These are phyloP conservation scores for Hydrotaea cyrtoneurina DNA, from an alignment of 2,888 invertebrate genomes.

Conservation along the genomic window DNA sequence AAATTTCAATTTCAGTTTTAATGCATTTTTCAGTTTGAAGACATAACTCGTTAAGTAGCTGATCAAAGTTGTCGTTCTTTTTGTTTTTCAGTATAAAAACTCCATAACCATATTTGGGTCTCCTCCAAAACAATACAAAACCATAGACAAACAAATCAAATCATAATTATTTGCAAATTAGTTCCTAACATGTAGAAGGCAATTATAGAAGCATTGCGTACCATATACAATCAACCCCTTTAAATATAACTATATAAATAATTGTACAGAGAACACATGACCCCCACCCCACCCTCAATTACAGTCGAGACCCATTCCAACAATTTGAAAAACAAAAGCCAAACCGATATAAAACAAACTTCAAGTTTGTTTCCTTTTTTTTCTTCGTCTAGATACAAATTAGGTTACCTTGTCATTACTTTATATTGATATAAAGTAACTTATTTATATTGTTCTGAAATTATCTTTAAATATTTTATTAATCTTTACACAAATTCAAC, in stretches of 20 bases:
- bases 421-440: constrained; percentile 38
- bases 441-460: background rate
- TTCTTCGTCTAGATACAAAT: too few species aligned
- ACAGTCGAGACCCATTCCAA: background rate
- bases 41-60: background rate
- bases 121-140: background rate
- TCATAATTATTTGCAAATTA: background rate
- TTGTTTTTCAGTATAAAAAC: background rate
- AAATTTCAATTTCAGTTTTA: background rate
- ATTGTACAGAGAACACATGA: background rate
- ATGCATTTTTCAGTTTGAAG: background rate
- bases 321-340: background rate
- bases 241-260: background rate
- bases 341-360: background rate
- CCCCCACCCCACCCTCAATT: background rate
- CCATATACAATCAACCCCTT: background rate
- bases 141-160: constrained; percentile 3
- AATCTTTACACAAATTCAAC: constrained; percentile 15
- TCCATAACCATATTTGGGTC: constrained; percentile 22
- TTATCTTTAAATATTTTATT: constrained; percentile 17
- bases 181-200: background rate
- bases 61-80: background rate
- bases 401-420: constrained; percentile 18
- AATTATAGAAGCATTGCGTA: background rate
- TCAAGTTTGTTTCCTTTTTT: constrained; percentile 49